These are phyloP conservation scores for Zoanthus sociatus DNA, from an alignment of 92 coral and sea anemone species.

Conservation along the genomic window DNA sequence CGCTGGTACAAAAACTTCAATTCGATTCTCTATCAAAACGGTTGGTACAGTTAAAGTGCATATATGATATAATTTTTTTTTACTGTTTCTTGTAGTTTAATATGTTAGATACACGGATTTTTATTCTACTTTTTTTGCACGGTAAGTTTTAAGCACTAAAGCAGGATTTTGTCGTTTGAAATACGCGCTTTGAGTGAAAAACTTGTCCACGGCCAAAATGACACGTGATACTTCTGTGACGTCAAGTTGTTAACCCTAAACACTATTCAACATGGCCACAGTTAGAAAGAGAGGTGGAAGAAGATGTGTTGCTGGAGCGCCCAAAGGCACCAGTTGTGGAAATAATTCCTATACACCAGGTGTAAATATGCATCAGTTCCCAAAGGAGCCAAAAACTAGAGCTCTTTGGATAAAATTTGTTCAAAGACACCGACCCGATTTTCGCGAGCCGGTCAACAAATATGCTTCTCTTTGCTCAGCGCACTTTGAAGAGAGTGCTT, in stretches of 20 bases:
- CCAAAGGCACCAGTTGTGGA: background rate
- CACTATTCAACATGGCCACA: constrained; percentile 9
- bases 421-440: constrained; percentile 36
- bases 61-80: too few species aligned
- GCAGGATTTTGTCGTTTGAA: background rate
- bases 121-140: background rate
- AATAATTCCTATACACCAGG: background rate
- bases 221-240: constrained; percentile 42
- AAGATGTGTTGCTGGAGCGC: constrained; percentile 8
- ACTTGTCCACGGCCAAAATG: constrained; percentile 34
- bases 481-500: constrained; percentile 21
- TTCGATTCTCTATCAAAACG: too few species aligned
- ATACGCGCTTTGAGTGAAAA: constrained; percentile 19
- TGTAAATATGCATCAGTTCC: constrained; percentile 35
- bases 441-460: constrained; percentile 24
- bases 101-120: background rate
- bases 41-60: too few species aligned
- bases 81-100: background rate
- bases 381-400: background rate
- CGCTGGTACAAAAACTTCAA: too few species aligned
- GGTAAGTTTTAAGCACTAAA: background rate
- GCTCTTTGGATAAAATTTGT: constrained; percentile 46
- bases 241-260: constrained; percentile 39
- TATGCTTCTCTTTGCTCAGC: constrained; percentile 41
- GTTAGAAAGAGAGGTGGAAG: constrained; percentile 2